phyloP scores from a whole-genome alignment of 1,140 invertebrate genomes.

The Drosophila bipectinata region DNA sequence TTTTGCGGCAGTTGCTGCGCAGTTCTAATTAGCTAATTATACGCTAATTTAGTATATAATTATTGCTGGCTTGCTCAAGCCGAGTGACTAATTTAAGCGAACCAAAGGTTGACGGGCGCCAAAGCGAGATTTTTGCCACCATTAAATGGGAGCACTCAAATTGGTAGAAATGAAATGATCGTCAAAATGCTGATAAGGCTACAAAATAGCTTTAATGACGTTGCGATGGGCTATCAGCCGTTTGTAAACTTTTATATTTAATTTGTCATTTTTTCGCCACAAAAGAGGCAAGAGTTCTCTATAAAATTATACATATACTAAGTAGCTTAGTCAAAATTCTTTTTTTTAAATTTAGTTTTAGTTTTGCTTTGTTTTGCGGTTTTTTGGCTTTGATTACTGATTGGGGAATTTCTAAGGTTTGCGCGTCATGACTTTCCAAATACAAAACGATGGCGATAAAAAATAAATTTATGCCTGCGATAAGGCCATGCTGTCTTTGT shows the following conservation, averaged over 20 bases:
- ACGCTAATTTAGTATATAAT: conserved; percentile 80
- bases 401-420: conserved; percentile 31
- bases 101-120: conserved; percentile 29
- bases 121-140: conserved; percentile 10
- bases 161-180: background rate
- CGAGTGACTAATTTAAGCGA: conserved; percentile 53
- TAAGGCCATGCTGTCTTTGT: conserved; percentile 41
- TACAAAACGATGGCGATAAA: conserved; percentile 62
- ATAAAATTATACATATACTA: conserved; percentile 5
- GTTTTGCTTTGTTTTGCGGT: conserved; percentile 33
- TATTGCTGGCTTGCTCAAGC: conserved; percentile 62
- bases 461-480: conserved; percentile 65
- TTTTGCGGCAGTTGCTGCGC: conserved; percentile 59
- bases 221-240: conserved; percentile 20
- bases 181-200: conserved; percentile 14
- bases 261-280: conserved; percentile 19
- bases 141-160: conserved; percentile 14
- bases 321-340: conserved; percentile 23
- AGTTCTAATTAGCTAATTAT: conserved; percentile 83
- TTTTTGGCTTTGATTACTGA: conserved; percentile 23
- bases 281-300: conserved; percentile 26
- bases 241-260: conserved; percentile 23
- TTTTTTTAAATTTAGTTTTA: conserved; percentile 15
- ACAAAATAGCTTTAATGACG: conserved; percentile 1
- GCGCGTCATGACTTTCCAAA: conserved; percentile 50